Evolutionary conservation across 2,113 vertebrate species (phyloP), one percentile per base, ranked within the genome.

Genomic region (Sitta europaea): DNA sequence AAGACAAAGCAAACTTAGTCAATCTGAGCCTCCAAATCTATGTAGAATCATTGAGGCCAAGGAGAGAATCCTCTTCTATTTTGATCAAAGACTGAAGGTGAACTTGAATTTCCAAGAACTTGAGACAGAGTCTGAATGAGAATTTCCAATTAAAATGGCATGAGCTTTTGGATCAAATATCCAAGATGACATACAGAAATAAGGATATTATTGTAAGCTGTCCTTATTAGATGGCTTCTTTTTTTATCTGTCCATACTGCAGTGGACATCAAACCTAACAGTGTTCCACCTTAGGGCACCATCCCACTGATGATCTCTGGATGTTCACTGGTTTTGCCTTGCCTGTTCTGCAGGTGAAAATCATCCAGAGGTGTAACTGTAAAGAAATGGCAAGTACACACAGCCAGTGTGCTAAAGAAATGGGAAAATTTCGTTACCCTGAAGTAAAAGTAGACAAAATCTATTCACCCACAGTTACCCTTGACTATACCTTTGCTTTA

Each of bases 31-130:
- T 25, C 23, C 20, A 47, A 13, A 74, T 54, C 17, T 81, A 24
- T 0, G 0, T 38, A 13, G 10, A 24, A 3, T 23, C 5, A 1
- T 10, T 58, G 70, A 45, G 11, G 9, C 4, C 25, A 29, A 53
- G 47, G 47, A 89, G 59, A 80, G 45, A 84, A 73, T 61, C 9
- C 21, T 50, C 31, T 57, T 76, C 40, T 55, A 14, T 61, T 23
- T 66, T 6, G 40, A 74, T 45, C 68, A 58, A 66, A 77, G 42
- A 14, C 51, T 23, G 42, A 62, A 62, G 22, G 22, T 57, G 45
- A 89, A 57, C 29, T 57, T 82, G 59, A 77, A 80, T 74, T 89
- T 66, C 63, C 59, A 45, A 68, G 62, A 82, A 55, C 23, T 58
- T 73, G 45, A 80, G 40, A 33, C 5, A 13, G 43, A 75, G 10